Evolutionary conservation across 2,113 vertebrate species (phyloP), one percentile per base, ranked within the genome.

Genomic region (Colinus virginianus): DNA sequence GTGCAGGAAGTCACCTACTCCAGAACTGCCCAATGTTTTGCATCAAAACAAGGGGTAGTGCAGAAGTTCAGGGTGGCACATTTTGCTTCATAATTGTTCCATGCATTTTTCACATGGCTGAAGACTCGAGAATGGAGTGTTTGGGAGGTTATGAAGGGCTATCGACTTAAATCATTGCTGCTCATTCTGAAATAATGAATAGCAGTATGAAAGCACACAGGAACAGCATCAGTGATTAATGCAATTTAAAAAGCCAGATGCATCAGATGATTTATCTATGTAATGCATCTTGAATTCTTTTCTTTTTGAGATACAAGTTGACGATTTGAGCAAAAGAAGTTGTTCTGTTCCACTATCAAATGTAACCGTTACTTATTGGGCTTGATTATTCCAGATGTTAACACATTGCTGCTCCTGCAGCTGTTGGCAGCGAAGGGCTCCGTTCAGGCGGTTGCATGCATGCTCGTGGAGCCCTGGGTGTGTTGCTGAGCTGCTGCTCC

Each of bases 401-500:
- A 30, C 13, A 28, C 21, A 5, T 43, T 75, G 76, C 75, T 69
- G 23, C 76, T 95, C 59, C 8, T 53, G 85, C 90, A 95, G 96
- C 92, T 96, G 91, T 58, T 46, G 28, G 91, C 88, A 88, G 82
- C 66, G 43, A 64, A 83, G 38, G 51, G 15, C n/a, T 95, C 82
- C 69, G 87, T 38, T 16, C 70, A 58, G 74, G 20, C 75, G 63
- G 53, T 34, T n/a, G 11, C 38, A 22, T 70, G 90, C 83, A 90
- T 96, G 75, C 78, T 94, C 92, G 96, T 90, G 91, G 85, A 78
- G 34, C 26, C 55, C 51, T 38, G 46, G 59, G 62, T 70, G 88
- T 85, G 55, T 87, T 91, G 63, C 87, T 32, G 14, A 68, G 51
- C 71, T 92, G 61, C 82, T 51, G 38, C 77, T 96, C 84, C 75